Evolutionary conservation across 2,113 vertebrate genomes (phyloP).

Genomic region (Salvator merianae): DNA sequence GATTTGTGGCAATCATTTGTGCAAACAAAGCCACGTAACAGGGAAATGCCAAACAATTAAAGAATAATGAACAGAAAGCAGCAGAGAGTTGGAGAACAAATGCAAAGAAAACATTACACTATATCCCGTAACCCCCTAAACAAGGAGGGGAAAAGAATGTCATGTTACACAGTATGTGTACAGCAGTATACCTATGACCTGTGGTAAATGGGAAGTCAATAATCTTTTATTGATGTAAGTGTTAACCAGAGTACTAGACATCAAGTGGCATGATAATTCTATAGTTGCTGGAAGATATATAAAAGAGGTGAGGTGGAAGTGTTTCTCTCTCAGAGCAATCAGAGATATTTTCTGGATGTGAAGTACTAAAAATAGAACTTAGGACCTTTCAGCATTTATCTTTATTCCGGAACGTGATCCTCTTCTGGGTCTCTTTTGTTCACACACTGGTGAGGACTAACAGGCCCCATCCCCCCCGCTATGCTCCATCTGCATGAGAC

Average conservation of each 20-base stretch:
- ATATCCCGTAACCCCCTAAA: constrained; percentile 33
- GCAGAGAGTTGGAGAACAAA: constrained; percentile 45
- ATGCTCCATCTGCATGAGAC: too few species aligned
- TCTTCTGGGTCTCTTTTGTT: too few species aligned
- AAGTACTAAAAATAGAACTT: background rate
- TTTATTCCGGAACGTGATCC: too few species aligned
- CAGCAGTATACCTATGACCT: background rate
- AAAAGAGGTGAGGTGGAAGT: background rate
- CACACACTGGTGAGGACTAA: too few species aligned
- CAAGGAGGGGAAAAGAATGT: constrained; percentile 40
- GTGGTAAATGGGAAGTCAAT: constrained; percentile 31
- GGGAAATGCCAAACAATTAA: constrained; percentile 73
- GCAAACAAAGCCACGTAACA: constrained; percentile 64
- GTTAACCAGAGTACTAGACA: constrained; percentile 17
- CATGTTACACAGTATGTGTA: background rate
- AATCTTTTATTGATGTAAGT: constrained; percentile 23
- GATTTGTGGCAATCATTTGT: constrained; percentile 60
- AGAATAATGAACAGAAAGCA: constrained; percentile 66
- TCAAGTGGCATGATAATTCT: constrained; percentile 12
- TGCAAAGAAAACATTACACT: constrained; percentile 54
- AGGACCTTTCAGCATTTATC: background rate
- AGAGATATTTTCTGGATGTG: background rate
- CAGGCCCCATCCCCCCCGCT: too few species aligned
- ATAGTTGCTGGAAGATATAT: background rate
- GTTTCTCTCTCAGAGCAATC: background rate